A percentile compares a stretch with the other conserved stretches of the same genome.
Evolutionary conservation across 2,113 vertebrate species (phyloP).

Genomic region (Oceanites oceanicus): DNA sequence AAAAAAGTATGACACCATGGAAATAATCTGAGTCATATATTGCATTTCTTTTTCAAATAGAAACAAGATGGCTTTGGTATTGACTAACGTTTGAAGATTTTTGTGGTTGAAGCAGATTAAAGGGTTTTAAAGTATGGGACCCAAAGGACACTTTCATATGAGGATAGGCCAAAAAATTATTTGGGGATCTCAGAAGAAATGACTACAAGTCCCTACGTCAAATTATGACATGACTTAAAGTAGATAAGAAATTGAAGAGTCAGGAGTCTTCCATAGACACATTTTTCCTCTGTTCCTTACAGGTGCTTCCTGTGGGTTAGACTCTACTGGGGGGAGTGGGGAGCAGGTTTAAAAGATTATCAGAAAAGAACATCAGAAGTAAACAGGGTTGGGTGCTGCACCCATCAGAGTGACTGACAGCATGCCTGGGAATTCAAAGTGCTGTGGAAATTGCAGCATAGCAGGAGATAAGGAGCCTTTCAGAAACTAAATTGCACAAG

Average conservation of each 20-base stretch:
- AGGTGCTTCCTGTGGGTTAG: not conserved
- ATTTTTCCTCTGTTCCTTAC: not conserved
- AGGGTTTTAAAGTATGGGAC: not conserved
- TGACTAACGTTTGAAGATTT: not conserved
- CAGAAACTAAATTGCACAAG: not conserved
- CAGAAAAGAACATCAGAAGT: not conserved
- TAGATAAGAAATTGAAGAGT: not conserved
- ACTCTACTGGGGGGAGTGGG: not conserved
- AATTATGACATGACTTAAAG: not conserved
- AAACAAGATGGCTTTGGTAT: not conserved
- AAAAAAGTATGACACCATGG: not conserved
- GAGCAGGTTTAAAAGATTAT: not conserved
- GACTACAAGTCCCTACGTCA: not conserved
- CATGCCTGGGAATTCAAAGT: not conserved
- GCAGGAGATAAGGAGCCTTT: not conserved
- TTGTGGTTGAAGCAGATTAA: not conserved
- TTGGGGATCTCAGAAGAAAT: not conserved
- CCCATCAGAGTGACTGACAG: not conserved
- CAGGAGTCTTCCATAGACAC: not conserved
- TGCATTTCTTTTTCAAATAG: not conserved
- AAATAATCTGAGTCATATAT: not conserved
- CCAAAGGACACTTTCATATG: not conserved
- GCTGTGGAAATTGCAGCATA: not conserved
- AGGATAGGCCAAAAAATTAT: not conserved
- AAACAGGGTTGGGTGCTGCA: not conserved